Base-by-base conservation (phyloP, 2,888 invertebrate species). In the Platycheirus rosarum region DNA sequence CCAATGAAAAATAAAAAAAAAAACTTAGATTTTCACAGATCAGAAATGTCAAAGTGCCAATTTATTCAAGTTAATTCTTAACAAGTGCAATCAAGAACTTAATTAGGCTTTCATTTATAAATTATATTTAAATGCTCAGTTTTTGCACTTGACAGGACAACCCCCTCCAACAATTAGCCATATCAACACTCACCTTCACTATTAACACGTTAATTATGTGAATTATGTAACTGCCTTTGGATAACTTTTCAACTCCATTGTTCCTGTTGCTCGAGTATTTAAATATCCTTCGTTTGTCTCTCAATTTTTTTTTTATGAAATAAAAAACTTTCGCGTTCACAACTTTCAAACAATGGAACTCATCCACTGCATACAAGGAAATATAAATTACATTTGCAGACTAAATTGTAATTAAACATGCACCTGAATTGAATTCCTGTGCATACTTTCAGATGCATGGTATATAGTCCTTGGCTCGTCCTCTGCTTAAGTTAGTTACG, bases 371-470 rank as follows among this genome's bases (percentile, higher is more conserved):
- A 68, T 66, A 82, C 66, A 82, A 48, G 76, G 76, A 76, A 82
- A 82, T 82, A 82, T 82, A 82, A 76, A 82, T 82, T 82, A 76
- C 80, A 76, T 82, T 82, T 82, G 66, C 76, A 70, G 76, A 76
- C 76, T 82, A 82, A 82, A 82, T 82, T 82, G 80, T 82, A 82
- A 82, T 82, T 82, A 82, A 82, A 76, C 80, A 82, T 82, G 80
- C 80, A 82, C 80, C 78, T 82, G 80, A 76, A 82, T 82, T 82
- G 80, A 82, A 82, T 82, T 76, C 76, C 80, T 76, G n/a, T n/a
- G 80, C 66, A 82, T 65, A 65, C 75, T 37, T 44, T 29, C 44
- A 16, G 53, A 20, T 35, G 37, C 57, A 18, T 46, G 49, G 35
- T 63, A 11, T 32, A 53, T 14, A 40, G n/a, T n/a, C 4, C 40